A percentile compares a stretch with the other conserved stretches of the same genome.
phyloP scores from a whole-genome alignment of 2,888 invertebrate species.

The Agriopis marginaria region DNA sequence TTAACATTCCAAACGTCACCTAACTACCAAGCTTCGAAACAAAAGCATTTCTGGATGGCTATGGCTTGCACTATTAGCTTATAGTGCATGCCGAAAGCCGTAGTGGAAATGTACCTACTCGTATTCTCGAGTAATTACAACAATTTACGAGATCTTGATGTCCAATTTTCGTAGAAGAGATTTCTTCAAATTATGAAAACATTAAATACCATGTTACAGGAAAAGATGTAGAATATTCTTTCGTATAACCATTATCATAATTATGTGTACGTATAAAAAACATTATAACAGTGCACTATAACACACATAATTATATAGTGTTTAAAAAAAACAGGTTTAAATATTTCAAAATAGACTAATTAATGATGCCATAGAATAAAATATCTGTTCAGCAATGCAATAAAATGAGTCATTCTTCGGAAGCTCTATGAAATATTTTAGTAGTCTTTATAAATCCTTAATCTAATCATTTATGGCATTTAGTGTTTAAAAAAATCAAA shows the following conservation, averaged over 20 bases:
- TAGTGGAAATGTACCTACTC: too few relatives aligned
- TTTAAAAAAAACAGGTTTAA: not conserved
- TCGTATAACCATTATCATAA: not conserved
- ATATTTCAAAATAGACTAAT: not conserved
- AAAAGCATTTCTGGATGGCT: too few relatives aligned
- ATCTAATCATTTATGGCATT: constrained; percentile 13
- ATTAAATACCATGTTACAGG: not conserved
- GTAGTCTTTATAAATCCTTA: not conserved
- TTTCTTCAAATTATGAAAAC: too few relatives aligned
- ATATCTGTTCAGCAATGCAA: not conserved
- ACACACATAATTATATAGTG: not conserved
- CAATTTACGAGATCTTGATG: too few relatives aligned
- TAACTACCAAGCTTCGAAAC: too few relatives aligned
- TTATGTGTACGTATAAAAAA: not conserved
- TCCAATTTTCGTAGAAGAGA: too few relatives aligned
- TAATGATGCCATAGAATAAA: not conserved
- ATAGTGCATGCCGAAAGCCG: too few relatives aligned
- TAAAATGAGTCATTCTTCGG: constrained; percentile 9
- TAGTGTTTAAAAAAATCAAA: constrained; percentile 12
- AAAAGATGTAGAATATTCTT: not conserved
- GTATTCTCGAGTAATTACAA: too few relatives aligned
- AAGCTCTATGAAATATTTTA: constrained; percentile 2
- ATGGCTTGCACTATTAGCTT: too few relatives aligned
- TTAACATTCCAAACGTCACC: too few relatives aligned
- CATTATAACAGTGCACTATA: not conserved